Base-by-base conservation (phyloP, 2,113 vertebrate genomes). In the Antigone vipio region DNA sequence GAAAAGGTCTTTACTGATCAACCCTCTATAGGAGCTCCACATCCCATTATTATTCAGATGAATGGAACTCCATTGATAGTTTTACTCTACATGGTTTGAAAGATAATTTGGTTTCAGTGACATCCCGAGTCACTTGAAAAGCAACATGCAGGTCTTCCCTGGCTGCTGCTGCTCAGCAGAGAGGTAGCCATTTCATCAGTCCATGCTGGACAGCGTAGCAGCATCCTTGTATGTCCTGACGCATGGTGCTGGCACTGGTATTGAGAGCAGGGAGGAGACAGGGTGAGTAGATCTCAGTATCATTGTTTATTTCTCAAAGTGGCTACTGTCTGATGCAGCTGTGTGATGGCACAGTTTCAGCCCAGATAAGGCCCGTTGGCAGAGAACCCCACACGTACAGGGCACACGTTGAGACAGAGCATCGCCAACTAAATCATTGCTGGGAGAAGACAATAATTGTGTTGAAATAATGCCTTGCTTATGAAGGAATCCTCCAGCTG, bases 281-380 rank as follows among this genome's bases (percentile, higher is more conserved):
- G 83, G 79, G 47, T 53, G 69, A 95, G 94, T 26, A 15, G 75
- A 56, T 62, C 76, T 78, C 93, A 29, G 49, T 17, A 14, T 92
- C 92, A 94, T 93, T 96, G 97, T 97, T 95, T 74, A 5, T 32
- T 64, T 75, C 91, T 97, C 97, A 95, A 68, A 97, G 94, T 84
- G 85, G 50, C 67, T 72, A 81, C 93, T 97, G 97, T 97, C 53
- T 79, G 72, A 8, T 66, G 86, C 97, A 95, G 94, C 85, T 97
- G 93, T 68, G 85, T 2, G 42, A 71, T 91, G 92, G 82, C 93
- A 88, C 69, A 40, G 59, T 35, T 63, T 83, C 73, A 87, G 88
- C 38, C 87, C 60, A 47, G 67, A 90, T 88, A 92, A 80, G 80
- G 71, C 60, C 55, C 34, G 0, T 10, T 95, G 92, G 95, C 93